Evolutionary conservation across 1,140 invertebrate genomes (phyloP).

Genomic region (Acromyrmex echinatior): DNA sequence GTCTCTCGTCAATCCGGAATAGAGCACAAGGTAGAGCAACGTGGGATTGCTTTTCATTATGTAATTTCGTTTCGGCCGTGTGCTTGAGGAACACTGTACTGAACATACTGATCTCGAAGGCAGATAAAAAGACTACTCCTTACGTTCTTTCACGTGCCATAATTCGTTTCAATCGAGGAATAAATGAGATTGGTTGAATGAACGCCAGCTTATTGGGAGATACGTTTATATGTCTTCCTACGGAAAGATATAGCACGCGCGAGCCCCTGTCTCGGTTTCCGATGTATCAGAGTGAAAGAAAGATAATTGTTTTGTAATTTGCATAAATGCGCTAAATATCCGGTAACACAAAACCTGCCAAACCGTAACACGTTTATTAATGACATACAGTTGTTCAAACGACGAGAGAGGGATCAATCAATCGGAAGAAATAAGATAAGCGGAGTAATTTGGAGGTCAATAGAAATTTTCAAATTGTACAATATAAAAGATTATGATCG

Average conservation of each 20-base stretch:
- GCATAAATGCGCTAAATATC: neutral
- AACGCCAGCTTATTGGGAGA: neutral
- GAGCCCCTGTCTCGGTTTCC: too few relatives aligned
- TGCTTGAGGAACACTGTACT: conserved; percentile 13
- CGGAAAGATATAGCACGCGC: neutral
- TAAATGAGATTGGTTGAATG: neutral
- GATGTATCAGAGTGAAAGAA: neutral
- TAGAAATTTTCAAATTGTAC: too few relatives aligned
- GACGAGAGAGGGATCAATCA: neutral
- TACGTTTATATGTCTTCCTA: neutral
- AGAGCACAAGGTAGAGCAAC: neutral
- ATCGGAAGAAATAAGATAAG: neutral
- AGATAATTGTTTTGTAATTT: conserved; percentile 4
- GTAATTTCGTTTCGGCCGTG: conserved; percentile 16
- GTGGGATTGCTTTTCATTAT: conserved; percentile 48
- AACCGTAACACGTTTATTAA: conserved; percentile 1
- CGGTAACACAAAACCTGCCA: neutral
- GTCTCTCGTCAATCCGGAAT: neutral
- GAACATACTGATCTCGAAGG: neutral
- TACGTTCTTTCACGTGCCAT: neutral
- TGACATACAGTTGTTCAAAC: neutral
- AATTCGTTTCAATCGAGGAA: conserved; percentile 5
- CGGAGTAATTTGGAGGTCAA: too few relatives aligned
- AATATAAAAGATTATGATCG: too few relatives aligned
- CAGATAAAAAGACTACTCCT: conserved; percentile 29